Base-by-base conservation (phyloP, 2,113 vertebrate species). In the Catharus minimus region DNA sequence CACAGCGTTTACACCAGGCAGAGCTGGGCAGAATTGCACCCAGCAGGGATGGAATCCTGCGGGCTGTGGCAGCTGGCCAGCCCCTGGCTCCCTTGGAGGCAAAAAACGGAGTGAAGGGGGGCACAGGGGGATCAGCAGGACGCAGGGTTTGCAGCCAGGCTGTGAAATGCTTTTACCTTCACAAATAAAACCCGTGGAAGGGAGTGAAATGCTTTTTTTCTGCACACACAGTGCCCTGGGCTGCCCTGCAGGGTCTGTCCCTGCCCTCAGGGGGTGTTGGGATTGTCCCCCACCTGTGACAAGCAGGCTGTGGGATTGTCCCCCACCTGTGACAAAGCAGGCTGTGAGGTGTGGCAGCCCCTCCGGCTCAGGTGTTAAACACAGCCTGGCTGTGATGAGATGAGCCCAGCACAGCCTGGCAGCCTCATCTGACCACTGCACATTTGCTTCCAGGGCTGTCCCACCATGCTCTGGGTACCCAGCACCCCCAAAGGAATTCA, bases 211-310 rank as follows among this genome's bases (percentile, higher is more conserved):
- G 36, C 7, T 41, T 60, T 55, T 50, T 41, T 23, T 66, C 22
- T 32, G 43, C 60, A 11, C 11, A 6, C 5, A 0, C 1, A 38
- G 0, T 9, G 26, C 2, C 57, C 46, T 1, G 19, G 39, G 43
- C 33, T 11, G 20, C 27, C 18, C 12, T 2, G 3, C 15, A 44
- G 38, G 19, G 38, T 11, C 52, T 73, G 15, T 33, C 15, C 11
- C 46, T 47, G 47, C 33, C 28, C 4, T 1, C 15, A 19, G 39
- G 0, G 2, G 26, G 11, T 43, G 20, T 7, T 16, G 0, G 1
- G 21, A 27, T 50, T 41, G 50, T 28, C 30, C 50, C 38, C 5
- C 28, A 9, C 6, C 13, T 38, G 39, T 12, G 49, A 15, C 11
- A 20, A 36, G 33, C 33, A 36, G 33, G 33, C 33, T 36, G 33